Conservation (phyloP, 2,888 invertebrate genomes). For the Trichopria drosophilae region DNA sequence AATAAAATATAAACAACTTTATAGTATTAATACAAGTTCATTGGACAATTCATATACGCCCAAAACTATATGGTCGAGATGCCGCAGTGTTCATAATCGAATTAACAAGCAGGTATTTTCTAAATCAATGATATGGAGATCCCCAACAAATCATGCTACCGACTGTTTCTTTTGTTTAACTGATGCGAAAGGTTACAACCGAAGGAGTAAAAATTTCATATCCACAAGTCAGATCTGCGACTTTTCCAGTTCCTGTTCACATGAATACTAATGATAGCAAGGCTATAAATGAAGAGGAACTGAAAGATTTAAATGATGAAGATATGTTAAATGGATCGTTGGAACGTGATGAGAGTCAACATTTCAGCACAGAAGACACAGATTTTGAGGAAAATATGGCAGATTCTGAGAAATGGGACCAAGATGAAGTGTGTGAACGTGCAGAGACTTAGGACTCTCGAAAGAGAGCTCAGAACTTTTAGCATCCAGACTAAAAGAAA, state of each 20-base stretch:
- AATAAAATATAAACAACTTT: neutral
- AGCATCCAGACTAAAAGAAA: neutral
- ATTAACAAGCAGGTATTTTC: no score
- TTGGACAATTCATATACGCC: neutral
- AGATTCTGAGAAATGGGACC: no score
- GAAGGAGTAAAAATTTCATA: neutral
- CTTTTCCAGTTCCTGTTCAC: neutral
- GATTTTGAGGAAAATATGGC: no score
- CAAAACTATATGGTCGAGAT: no score
- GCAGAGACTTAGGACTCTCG: neutral
- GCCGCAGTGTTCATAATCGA: no score
- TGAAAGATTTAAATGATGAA: neutral
- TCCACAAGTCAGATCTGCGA: neutral
- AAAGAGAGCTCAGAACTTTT: conserved; percentile 4
- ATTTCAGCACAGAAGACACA: no score
- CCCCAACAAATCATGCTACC: neutral
- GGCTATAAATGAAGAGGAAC: no score
- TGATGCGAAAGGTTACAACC: neutral
- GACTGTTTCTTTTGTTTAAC: neutral
- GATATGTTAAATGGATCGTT: no score
- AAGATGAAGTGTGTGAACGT: no score
- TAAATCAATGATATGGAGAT: neutral
- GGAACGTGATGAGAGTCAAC: no score
- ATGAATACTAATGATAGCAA: no score
- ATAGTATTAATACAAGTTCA: neutral